phyloP scores from a whole-genome alignment of 2,113 vertebrate genomes.

The Hipposideros armiger region DNA sequence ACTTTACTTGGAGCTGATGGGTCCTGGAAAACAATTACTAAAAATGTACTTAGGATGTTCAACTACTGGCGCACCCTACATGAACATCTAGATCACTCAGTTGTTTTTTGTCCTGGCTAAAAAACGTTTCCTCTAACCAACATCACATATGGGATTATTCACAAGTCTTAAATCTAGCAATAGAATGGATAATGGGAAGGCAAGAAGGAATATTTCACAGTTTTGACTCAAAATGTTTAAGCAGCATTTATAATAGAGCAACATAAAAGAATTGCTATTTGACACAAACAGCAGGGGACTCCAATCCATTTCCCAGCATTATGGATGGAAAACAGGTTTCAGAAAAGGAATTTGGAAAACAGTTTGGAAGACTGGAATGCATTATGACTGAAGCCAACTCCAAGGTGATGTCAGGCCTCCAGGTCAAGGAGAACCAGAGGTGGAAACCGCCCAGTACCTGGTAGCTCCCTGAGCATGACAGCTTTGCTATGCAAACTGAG shows the following conservation, averaged over 20 bases:
- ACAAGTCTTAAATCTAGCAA: slow-evolving; percentile 71
- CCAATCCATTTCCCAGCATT: not conserved
- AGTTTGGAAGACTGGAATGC: not conserved
- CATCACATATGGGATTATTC: slow-evolving; percentile 62
- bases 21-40: too few relatives aligned
- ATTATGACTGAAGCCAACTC: not conserved
- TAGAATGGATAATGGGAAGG: slow-evolving; percentile 46
- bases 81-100: too few relatives aligned
- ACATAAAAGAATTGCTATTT: slow-evolving; percentile 60
- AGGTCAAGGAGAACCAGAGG: not conserved
- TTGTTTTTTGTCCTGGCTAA: slow-evolving; percentile 49
- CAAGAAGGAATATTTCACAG: slow-evolving; percentile 62
- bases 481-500: not conserved
- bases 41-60: too few relatives aligned
- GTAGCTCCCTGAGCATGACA: not conserved
- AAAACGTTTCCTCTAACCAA: slow-evolving; percentile 62
- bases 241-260: slow-evolving; percentile 52
- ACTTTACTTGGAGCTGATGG: too few relatives aligned
- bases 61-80: too few relatives aligned
- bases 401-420: not conserved
- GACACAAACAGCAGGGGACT: slow-evolving; percentile 53
- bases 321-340: not conserved
- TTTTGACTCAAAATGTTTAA: slow-evolving; percentile 72
- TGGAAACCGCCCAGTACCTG: not conserved
- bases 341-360: not conserved